Conservation (phyloP, 2,113 vertebrate species). For the Anseranas semipalmata region DNA sequence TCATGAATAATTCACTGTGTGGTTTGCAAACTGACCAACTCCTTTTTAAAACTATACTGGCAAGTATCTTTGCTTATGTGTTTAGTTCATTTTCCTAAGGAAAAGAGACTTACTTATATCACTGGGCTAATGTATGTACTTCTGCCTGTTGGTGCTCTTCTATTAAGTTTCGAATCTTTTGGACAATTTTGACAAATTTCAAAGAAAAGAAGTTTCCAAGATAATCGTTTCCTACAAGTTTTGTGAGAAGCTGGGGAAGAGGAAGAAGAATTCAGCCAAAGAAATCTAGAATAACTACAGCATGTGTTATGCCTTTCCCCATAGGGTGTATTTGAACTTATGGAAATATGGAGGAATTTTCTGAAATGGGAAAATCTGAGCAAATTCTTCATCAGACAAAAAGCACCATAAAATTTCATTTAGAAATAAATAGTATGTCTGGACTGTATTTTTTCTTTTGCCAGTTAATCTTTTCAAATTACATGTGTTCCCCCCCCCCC, state of each 20-base stretch:
- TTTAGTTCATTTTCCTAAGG: not conserved
- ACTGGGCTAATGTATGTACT: not conserved
- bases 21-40: not conserved
- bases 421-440: not conserved
- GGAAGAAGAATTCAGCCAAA: not conserved
- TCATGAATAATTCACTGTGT: not conserved
- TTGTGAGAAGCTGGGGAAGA: not conserved
- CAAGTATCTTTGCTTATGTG: not conserved
- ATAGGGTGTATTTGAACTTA: not conserved
- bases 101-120: not conserved
- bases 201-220: not conserved
- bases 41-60: not conserved
- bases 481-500: fast-evolving
- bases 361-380: not conserved
- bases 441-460: not conserved
- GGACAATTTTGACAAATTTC: not conserved
- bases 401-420: not conserved
- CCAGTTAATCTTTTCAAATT: not conserved
- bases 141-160: not conserved
- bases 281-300: not conserved
- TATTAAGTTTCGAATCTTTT: not conserved
- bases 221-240: not conserved
- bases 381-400: not conserved
- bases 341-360: not conserved
- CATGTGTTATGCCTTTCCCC: not conserved